These are phyloP conservation scores for Brachyptera risi DNA, from an alignment of 2,888 invertebrate genomes.

Conservation along the genomic window DNA sequence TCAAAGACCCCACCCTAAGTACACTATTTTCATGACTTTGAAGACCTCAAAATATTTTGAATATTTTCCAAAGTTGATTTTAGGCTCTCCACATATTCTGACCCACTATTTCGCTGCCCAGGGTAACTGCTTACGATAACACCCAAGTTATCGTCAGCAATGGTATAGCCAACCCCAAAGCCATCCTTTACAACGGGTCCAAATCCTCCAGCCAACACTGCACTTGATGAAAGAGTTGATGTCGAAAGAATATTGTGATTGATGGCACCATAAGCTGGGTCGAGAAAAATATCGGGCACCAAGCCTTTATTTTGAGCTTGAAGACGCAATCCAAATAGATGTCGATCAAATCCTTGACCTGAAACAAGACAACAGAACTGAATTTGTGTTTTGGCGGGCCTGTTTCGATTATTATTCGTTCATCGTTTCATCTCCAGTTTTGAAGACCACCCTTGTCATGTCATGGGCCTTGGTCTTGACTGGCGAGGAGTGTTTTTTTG, in stretches of 20 bases:
- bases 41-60: conserved; percentile 41
- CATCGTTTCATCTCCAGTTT: too few species aligned
- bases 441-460: too few species aligned
- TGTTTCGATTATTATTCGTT: too few species aligned
- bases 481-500: too few species aligned
- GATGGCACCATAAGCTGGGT: conserved; percentile 70
- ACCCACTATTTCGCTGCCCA: conserved; percentile 65
- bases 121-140: conserved; percentile 79
- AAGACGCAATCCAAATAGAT: conserved; percentile 81
- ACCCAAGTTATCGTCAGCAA: conserved; percentile 76
- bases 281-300: conserved; percentile 64
- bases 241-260: conserved; percentile 92
- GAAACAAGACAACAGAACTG: conserved; percentile 30
- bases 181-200: conserved; percentile 90
- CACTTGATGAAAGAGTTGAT: conserved; percentile 85
- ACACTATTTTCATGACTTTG: conserved; percentile 17
- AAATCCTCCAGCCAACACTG: conserved; percentile 85
- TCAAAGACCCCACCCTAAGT: too few species aligned
- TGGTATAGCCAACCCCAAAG: conserved; percentile 89
- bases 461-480: too few species aligned
- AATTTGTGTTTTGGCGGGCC: too few species aligned
- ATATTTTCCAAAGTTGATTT: conserved; percentile 70
- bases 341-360: conserved; percentile 95
- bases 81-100: conserved; percentile 66
- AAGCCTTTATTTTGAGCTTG: conserved; percentile 58